Base-by-base conservation (phyloP, 1,140 invertebrate species). In the Belonocnema kinseyi region DNA sequence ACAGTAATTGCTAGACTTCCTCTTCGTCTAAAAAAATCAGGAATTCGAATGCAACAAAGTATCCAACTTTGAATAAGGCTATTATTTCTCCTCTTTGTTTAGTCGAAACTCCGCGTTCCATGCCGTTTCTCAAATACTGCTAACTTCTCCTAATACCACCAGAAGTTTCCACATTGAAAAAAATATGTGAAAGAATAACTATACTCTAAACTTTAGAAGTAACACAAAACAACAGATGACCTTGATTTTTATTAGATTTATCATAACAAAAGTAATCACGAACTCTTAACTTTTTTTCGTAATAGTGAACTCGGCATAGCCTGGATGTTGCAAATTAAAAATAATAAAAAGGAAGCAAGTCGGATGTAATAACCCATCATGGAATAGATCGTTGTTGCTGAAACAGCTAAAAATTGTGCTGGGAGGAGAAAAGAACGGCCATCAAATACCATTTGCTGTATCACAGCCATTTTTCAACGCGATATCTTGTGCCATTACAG, bases 261-360 rank as follows among this genome's bases (percentile, higher is more conserved):
- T 46, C 40, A 11, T 46, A 11, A 46, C 10, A 46, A 11, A 46
- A 46, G 40, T 46, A 46, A 46, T 46, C 40, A 46, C 13, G 21
- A 46, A n/a, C 50, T 66, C 72, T 33, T 53, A 54, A 51, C 54
- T 56, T 70, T 58, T 82, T 72, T 14, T 19, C 76, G 74, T 72
- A 74, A 73, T 17, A 56, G 19, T 16, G 7, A 46, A 46, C 40
- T 46, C 10, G 40, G 0, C 40, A 46, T 46, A 46, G 40, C 40
- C 10, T 46, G 40, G 7, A 53, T 53, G 16, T 10, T 3, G 16
- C 10, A 54, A 54, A 17, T n/a, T 2, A 19, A 54, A 19, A 54
- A 54, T 54, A 54, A 54, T 6, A 19, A 8, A 54, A 54, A 54
- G n/a, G 17, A 19, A 54, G 10, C 53, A 54, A 54, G 4, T 17